phyloP scores from a whole-genome alignment of 2,888 invertebrate genomes.

The Helicoverpa assulta region DNA sequence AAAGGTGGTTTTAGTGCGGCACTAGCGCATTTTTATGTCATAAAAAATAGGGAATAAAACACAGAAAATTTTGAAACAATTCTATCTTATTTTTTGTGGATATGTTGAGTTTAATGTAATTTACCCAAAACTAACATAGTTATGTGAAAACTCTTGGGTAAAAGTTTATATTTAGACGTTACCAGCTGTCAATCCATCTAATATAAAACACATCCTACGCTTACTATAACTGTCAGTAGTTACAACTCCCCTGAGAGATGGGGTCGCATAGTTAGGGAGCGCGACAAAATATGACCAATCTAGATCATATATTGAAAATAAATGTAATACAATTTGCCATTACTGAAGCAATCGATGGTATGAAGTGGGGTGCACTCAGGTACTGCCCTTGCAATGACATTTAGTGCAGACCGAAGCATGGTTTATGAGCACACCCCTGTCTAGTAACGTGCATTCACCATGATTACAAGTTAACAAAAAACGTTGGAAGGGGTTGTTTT shows the following conservation, averaged over 20 bases:
- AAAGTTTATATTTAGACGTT: not conserved
- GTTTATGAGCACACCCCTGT: slow-evolving; percentile 73
- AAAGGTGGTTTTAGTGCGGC: too few species aligned
- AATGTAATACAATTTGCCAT: slow-evolving; percentile 51
- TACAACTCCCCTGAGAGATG: slow-evolving; percentile 13
- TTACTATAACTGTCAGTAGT: slow-evolving; percentile 6
- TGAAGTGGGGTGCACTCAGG: slow-evolving; percentile 44
- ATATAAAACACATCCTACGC: slow-evolving; percentile 12
- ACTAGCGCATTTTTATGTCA: too few species aligned
- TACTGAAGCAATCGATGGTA: slow-evolving; percentile 43
- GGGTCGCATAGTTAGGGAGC: slow-evolving; percentile 23
- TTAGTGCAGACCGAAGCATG: slow-evolving; percentile 78
- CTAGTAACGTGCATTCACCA: slow-evolving; percentile 58
- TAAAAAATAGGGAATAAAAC: too few species aligned
- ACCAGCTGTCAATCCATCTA: slow-evolving; percentile 20
- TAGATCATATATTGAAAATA: slow-evolving; percentile 46
- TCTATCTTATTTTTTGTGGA: too few species aligned
- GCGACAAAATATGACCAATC: slow-evolving; percentile 36
- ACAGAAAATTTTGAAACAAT: too few species aligned
- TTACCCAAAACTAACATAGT: not conserved
- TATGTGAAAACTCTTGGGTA: not conserved
- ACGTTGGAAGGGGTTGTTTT: not conserved
- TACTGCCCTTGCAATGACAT: slow-evolving; percentile 78
- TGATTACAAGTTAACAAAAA: slow-evolving; percentile 65
- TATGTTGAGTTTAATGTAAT: too few species aligned